Evolutionary conservation across 2,888 invertebrate genomes (phyloP).

Genomic region (Chymomyza fuscimana): DNA sequence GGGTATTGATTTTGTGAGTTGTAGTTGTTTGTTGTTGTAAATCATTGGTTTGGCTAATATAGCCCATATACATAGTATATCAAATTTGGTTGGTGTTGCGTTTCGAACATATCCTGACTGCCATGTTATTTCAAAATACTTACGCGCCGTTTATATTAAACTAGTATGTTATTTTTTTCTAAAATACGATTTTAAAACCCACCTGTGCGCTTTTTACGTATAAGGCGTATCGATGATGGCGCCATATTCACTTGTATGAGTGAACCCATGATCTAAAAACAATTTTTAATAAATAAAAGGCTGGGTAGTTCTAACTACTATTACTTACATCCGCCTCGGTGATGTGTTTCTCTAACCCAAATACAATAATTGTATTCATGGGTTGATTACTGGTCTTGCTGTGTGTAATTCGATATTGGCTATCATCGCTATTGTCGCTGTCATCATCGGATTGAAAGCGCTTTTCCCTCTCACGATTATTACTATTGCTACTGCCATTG

Average conservation of each 20-base stretch:
- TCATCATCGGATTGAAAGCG: conserved; percentile 73
- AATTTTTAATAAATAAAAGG: conserved; percentile 23
- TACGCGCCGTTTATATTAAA: conserved; percentile 38
- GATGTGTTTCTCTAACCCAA: conserved; percentile 87
- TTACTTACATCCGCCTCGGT: conserved; percentile 87
- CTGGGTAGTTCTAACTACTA: background rate
- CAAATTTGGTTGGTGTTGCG: conserved; percentile 48
- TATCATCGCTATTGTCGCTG: conserved; percentile 74
- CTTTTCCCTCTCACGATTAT: conserved; percentile 52
- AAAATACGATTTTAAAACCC: conserved; percentile 75
- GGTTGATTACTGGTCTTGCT: conserved; percentile 81
- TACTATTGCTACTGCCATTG: conserved; percentile 40
- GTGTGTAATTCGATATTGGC: conserved; percentile 55
- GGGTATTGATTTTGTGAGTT: conserved; percentile 39
- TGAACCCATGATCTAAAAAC: conserved; percentile 87
- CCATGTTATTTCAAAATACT: conserved; percentile 46
- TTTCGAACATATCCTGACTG: conserved; percentile 28
- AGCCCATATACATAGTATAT: conserved; percentile 39
- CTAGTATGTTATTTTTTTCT: conserved; percentile 26
- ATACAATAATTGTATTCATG: conserved; percentile 87
- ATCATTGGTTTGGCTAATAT: conserved; percentile 29
- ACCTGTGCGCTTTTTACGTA: conserved; percentile 92
- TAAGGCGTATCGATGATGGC: conserved; percentile 89
- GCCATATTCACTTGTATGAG: conserved; percentile 87
- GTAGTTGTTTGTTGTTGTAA: conserved; percentile 10